Evolutionary conservation across 2,797 vertebrate genomes (phyloP).

Genomic region (Steatocranus sp.): DNA sequence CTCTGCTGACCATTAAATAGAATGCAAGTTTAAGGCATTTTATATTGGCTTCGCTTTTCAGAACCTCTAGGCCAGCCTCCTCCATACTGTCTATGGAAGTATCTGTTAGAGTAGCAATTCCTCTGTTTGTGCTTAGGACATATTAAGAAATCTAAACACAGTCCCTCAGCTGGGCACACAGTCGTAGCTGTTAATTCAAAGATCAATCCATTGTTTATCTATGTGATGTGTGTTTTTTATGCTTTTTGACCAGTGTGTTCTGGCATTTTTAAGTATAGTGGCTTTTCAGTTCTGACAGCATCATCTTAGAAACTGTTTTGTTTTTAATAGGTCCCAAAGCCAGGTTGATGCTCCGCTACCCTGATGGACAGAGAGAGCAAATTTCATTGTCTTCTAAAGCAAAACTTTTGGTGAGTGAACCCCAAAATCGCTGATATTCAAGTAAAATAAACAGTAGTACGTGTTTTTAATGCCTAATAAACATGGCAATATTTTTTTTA

Average conservation of each 20-base stretch:
- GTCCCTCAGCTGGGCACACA: too few species aligned
- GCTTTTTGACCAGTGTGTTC: not conserved
- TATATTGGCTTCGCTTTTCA: not conserved
- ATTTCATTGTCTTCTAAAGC: conserved; percentile 94
- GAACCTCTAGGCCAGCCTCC: not conserved
- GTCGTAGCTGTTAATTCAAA: not conserved
- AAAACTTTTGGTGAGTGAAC: conserved; percentile 87
- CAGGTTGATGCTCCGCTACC: conserved; percentile 96
- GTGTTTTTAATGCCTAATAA: not conserved
- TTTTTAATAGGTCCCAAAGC: conserved; percentile 89
- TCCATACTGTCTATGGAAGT: not conserved
- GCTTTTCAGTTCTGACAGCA: not conserved
- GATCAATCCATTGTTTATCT: not conserved
- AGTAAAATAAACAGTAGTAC: not conserved
- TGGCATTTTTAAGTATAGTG: not conserved
- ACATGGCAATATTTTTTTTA: not conserved
- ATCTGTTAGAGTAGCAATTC: not conserved
- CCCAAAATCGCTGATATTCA: not conserved
- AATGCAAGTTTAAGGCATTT: not conserved
- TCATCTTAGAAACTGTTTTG: not conserved
- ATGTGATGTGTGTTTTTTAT: not conserved
- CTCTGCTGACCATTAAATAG: not conserved
- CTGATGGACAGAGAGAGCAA: conserved; percentile 97
- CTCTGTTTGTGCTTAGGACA: not conserved
- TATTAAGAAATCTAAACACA: not conserved